These are phyloP conservation scores for Aquatica leii DNA, from an alignment of 2,888 invertebrate genomes.

Conservation along the genomic window DNA sequence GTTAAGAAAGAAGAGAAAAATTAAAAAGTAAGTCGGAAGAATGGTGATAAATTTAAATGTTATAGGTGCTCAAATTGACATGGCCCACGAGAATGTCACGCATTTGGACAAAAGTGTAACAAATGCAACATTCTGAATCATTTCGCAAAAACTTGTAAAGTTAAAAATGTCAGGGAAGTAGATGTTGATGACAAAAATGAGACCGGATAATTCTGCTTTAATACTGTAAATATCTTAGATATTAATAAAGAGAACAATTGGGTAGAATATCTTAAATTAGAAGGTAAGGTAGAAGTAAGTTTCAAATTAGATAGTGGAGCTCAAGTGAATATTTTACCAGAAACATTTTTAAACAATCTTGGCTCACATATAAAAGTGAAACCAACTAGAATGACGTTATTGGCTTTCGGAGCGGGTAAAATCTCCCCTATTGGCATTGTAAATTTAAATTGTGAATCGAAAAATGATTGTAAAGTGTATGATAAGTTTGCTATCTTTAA, in stretches of 20 bases:
- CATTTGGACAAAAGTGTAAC: too few species aligned
- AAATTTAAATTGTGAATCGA: too few species aligned
- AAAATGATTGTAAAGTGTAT: too few species aligned
- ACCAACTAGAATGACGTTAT: too few species aligned
- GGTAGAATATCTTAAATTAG: too few species aligned
- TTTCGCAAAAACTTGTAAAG: constrained; percentile 2
- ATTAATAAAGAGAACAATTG: background rate
- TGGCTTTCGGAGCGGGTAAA: too few species aligned
- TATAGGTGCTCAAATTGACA: too few species aligned
- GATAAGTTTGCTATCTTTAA: background rate
- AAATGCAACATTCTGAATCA: too few species aligned
- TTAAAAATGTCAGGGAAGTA: constrained; percentile 1
- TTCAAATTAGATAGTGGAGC: constrained; percentile 1
- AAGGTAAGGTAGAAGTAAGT: too few species aligned
- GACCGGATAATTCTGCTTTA: background rate
- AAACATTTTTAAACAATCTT: background rate
- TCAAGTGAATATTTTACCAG: too few species aligned
- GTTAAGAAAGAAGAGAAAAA: constrained; percentile 9
- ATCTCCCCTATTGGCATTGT: too few species aligned
- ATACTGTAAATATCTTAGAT: background rate
- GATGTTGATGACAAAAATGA: background rate
- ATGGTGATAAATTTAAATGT: constrained; percentile 4
- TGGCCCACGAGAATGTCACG: constrained; percentile 2
- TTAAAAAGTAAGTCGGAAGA: constrained; percentile 2
- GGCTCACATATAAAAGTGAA: too few species aligned